phyloP scores from a whole-genome alignment of 2,888 invertebrate genomes.

The Harpagoxenus sublaevis region DNA sequence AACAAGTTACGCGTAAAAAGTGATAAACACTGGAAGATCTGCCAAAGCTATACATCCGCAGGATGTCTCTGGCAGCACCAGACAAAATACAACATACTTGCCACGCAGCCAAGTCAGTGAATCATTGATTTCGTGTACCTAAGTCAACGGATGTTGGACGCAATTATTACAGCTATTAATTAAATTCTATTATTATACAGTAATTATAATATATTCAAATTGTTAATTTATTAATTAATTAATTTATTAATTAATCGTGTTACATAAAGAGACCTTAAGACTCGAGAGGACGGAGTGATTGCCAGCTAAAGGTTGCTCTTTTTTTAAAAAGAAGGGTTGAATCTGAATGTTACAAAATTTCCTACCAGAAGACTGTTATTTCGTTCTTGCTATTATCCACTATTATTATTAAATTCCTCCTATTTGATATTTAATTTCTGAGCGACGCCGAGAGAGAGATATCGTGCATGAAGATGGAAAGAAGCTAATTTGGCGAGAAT shows the following conservation, averaged over 20 bases:
- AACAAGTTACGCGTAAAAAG: slow-evolving; percentile 35
- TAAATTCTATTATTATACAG: neutral
- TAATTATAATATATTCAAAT: neutral
- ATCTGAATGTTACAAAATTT: neutral
- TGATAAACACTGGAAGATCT: slow-evolving; percentile 45
- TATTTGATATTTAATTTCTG: neutral
- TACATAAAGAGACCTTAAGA: neutral
- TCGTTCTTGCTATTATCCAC: neutral
- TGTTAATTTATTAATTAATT: slow-evolving; percentile 8
- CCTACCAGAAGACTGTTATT: neutral
- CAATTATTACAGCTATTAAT: neutral
- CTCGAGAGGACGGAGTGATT: neutral
- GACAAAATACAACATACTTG: slow-evolving; percentile 61
- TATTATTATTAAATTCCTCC: neutral
- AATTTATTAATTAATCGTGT: neutral
- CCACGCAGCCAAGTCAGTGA: slow-evolving; percentile 72
- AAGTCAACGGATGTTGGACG: slow-evolving; percentile 1
- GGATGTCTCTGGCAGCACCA: slow-evolving; percentile 22
- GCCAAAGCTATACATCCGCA: slow-evolving; percentile 36
- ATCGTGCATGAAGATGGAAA: neutral
- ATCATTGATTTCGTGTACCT: slow-evolving; percentile 57
- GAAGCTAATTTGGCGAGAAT: neutral
- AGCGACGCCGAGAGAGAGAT: neutral
- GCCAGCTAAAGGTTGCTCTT: neutral
- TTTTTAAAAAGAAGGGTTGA: neutral